Base-by-base conservation (phyloP, 1,140 invertebrate species). In the Choristoneura fumiferana region DNA sequence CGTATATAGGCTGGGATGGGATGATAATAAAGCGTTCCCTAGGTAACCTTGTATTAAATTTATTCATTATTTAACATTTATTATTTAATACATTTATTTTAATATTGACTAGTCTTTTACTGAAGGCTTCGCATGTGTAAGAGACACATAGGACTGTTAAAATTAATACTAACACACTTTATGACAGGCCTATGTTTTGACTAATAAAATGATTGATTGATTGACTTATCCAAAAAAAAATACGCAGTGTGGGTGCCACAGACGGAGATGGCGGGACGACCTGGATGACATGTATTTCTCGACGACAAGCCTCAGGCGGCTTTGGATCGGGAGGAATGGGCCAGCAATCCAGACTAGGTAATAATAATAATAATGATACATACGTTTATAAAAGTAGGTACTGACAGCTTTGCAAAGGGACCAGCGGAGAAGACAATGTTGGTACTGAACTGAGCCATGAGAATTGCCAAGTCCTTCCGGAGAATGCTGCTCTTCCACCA, bases 341-440 rank as follows among this genome's bases (percentile, higher is more conserved):
- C n/a, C n/a, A n/a, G n/a, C n/a, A n/a, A n/a, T n/a, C n/a, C n/a
- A n/a, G n/a, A n/a, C n/a, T n/a, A n/a, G n/a, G n/a, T n/a, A n/a
- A n/a, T n/a, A n/a, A n/a, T n/a, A n/a, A n/a, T n/a, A n/a, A n/a
- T n/a, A n/a, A 37, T 12, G 35, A 5, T 29, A 54, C 53, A 33
- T 36, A 54, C 53, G 15, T 3, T 36, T 17, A 54, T 18, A 54
- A 54, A 54, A 8, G 53, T 54, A 12, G 53, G 33, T 35, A 54
- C 9, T 6, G 53, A 34, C 15, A 54, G 36, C 12, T 37, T 15
- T 2, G 36, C 33, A 15, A 54, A 54, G 9, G 53, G 53, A 5
- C 53, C 53, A 34, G 53, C 53, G 15, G 53, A 17, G 33, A 54
- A 54, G 4, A 54, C 53, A 14, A 54, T 37, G 9, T 37, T 14